Base-by-base conservation (phyloP, 2,888 invertebrate species). In the Acrocyrtus sp. region DNA sequence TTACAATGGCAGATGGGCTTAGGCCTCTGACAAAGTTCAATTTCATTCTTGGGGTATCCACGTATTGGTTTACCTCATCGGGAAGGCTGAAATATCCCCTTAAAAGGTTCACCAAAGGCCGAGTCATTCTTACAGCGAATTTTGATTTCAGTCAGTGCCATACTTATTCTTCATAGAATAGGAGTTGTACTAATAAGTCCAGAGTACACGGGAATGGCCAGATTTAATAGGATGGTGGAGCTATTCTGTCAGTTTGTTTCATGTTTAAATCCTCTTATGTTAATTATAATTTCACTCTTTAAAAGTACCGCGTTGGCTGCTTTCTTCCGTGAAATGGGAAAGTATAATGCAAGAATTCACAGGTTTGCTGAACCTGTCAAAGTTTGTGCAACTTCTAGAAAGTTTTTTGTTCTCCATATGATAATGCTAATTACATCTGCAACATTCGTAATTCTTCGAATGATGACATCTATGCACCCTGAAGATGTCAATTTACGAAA, bases 141-240 rank as follows among this genome's bases (percentile, higher is more conserved):
- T 10, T 1, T 60, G 22, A 34, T 68, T 10, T 21, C 45, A 5
- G 4, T 53, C 1, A 15, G 41, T 19, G 60, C 47, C 2, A 10
- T 21, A 4, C n/a, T n/a, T 17, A 24, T 53, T 0, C 1, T 51
- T 5, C 26, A 60, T 24, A 12, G 45, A 24, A 68, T 68, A 60
- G 24, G 53, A 15, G 68, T 34, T 6, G 47, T 53, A 4, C 29
- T 68, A 1, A 21, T 68, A 53, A 45, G 27, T 8, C 26, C 57
- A 1, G 6, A 41, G 1, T 57, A 43, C 41, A 17, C 21, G 3
- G 56, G 21, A 1, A 26, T 68, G 45, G 45, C 34, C 3, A 15
- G 58, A 1, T 68, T 68, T 27, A 68, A 68, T 26, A 68, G 53
- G 24, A 60, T 68, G 60, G 68, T 60, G 17, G 68, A 68, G n/a